Evolutionary conservation across 2,797 vertebrate species (phyloP).

Genomic region (Denticeps clupeoides): DNA sequence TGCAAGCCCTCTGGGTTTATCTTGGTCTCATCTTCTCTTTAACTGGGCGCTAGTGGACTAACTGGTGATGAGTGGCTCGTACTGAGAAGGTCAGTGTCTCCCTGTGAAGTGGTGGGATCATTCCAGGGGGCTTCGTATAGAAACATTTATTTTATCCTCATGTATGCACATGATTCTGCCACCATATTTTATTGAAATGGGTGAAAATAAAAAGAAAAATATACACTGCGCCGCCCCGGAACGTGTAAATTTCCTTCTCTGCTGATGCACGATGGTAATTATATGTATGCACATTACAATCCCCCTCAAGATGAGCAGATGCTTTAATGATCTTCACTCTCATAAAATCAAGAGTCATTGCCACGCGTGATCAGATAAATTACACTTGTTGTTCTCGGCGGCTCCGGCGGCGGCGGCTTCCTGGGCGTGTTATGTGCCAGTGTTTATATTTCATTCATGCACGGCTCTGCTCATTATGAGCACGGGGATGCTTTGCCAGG

Average conservation of each 20-base stretch:
- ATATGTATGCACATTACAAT: slow-evolving; percentile 20
- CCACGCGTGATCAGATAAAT: slow-evolving; percentile 45
- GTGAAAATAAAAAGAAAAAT: too few species aligned
- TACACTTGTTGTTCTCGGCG: slow-evolving; percentile 33
- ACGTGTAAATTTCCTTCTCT: slow-evolving; percentile 18
- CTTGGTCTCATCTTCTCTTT: slow-evolving; percentile 11
- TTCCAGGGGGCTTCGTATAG: background rate
- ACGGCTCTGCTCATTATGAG: slow-evolving; percentile 31
- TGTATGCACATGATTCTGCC: too few species aligned
- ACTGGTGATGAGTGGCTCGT: slow-evolving; percentile 1
- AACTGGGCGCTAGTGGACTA: background rate
- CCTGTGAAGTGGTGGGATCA: background rate
- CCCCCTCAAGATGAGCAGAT: slow-evolving; percentile 23
- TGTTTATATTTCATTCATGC: slow-evolving; percentile 10
- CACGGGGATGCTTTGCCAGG: slow-evolving; percentile 31
- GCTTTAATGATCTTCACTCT: slow-evolving; percentile 33
- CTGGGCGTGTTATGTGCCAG: slow-evolving; percentile 6
- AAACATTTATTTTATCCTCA: too few species aligned
- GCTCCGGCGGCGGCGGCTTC: slow-evolving; percentile 19
- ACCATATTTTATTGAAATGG: too few species aligned
- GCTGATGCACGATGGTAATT: slow-evolving; percentile 28
- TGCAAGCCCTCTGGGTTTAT: slow-evolving; percentile 1
- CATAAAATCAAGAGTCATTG: slow-evolving; percentile 35
- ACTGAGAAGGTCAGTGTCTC: slow-evolving; percentile 1
- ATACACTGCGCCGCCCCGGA: background rate